These are phyloP conservation scores for Psammodynastes pulverulentus DNA, from an alignment of 2,113 vertebrate genomes.

Conservation along the genomic window DNA sequence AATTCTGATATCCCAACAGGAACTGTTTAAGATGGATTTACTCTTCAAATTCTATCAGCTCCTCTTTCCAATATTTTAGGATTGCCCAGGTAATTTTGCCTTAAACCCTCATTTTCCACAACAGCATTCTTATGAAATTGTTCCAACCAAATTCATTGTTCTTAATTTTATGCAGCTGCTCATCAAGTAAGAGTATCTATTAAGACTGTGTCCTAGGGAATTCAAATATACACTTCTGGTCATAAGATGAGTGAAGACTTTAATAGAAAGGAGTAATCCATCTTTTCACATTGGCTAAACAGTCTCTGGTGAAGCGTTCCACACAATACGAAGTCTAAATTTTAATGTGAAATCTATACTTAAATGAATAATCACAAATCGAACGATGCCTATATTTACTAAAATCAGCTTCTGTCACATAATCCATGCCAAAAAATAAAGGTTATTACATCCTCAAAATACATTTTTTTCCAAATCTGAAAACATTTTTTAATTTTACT, in stretches of 20 bases:
- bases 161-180: neutral
- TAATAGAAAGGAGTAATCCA: neutral
- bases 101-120: neutral
- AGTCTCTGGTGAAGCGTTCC: neutral
- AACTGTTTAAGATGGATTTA: neutral
- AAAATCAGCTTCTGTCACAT: conserved; percentile 49
- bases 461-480: conserved; percentile 58
- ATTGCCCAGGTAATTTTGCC: neutral
- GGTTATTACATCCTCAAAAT: conserved; percentile 33
- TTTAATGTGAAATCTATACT: neutral
- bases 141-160: neutral
- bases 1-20: neutral
- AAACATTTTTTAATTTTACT: conserved; percentile 52
- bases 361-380: neutral
- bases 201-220: neutral
- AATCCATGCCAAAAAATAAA: conserved; percentile 64
- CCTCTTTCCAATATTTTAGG: neutral
- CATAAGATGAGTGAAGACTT: neutral
- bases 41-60: neutral
- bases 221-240: neutral
- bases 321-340: neutral
- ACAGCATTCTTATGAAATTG: neutral
- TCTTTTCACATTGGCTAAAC: neutral
- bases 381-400: conserved; percentile 19
- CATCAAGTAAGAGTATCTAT: neutral